phyloP scores from a whole-genome alignment of 2,113 vertebrate species.

The Danio rerio region GRCz12tu NC_133198.1:24064001-24064500 shows the following conservation, averaged over 20 bases:
- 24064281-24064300: too few species aligned
- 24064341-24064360: neutral
- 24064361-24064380: too few species aligned
- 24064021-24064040: slow-evolving; percentile 81
- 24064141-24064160: too few species aligned
- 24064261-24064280: too few species aligned
- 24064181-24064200: too few species aligned
- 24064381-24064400: neutral
- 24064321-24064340: too few species aligned
- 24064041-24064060: slow-evolving; percentile 76
- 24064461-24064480: slow-evolving; percentile 89
- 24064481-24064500: slow-evolving; percentile 81
- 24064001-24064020: slow-evolving; percentile 80
- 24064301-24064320: too few species aligned
- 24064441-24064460: slow-evolving; percentile 79
- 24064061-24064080: slow-evolving; percentile 82
- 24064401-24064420: neutral
- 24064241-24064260: too few species aligned
- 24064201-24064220: too few species aligned
- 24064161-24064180: too few species aligned
- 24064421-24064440: slow-evolving; percentile 35
- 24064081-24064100: slow-evolving; percentile 82
- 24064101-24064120: slow-evolving; percentile 79
- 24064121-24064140: too few species aligned
- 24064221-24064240: too few species aligned